Conservation (phyloP, 2,797 vertebrate species). For the Parambassis ranga region DNA sequence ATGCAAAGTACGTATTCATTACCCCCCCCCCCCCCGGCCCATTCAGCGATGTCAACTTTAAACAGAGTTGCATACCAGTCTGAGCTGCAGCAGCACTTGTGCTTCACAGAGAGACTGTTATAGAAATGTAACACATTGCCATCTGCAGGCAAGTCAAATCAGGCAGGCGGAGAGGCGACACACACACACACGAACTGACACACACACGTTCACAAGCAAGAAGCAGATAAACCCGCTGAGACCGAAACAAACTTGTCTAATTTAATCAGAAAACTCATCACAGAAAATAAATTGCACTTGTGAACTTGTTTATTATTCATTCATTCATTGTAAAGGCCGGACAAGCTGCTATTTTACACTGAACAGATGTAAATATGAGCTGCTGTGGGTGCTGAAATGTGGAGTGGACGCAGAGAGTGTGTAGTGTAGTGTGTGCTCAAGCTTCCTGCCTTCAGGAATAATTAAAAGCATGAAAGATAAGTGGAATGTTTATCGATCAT, state of each 20-base stretch:
- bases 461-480: constrained; percentile 6
- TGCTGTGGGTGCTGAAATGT: background rate
- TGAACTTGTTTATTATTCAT: constrained; percentile 64
- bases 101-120: constrained; percentile 39
- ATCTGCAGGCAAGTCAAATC: constrained; percentile 71
- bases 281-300: constrained; percentile 60
- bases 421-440: background rate
- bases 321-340: constrained; percentile 46
- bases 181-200: constrained; percentile 17
- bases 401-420: background rate
- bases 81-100: constrained; percentile 41
- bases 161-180: constrained; percentile 25
- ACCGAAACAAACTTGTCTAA: constrained; percentile 69
- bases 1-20: constrained; percentile 44
- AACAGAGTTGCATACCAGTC: constrained; percentile 42
- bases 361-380: constrained; percentile 24
- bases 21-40: constrained; percentile 17
- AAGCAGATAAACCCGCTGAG: constrained; percentile 57
- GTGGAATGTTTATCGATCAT: constrained; percentile 12
- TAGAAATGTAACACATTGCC: constrained; percentile 73
- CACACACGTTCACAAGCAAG: constrained; percentile 15
- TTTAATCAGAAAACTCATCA: constrained; percentile 68
- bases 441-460: background rate
- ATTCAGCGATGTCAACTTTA: constrained; percentile 37
- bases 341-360: constrained; percentile 47